Evolutionary conservation across 2,888 invertebrate genomes (phyloP), one percentile per base, ranked within the genome.

Genomic region (Sisyra terminalis): DNA sequence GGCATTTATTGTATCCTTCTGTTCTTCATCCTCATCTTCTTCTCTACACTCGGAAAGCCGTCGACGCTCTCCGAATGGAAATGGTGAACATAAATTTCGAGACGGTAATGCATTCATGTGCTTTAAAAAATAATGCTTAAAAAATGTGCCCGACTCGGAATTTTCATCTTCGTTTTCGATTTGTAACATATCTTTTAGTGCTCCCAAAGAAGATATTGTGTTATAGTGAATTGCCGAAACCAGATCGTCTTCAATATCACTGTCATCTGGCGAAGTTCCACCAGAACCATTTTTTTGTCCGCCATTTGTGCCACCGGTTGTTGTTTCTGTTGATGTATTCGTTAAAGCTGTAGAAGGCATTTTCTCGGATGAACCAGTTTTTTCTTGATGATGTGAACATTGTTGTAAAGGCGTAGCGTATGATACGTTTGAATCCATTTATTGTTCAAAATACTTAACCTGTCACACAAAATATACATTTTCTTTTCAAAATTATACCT

Each of bases 11-110:
- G 37, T 24, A 41, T 53, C 52, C 43, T 51, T 53, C 40, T 55
- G 57, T 39, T 62, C 71, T 49, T 81, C 82, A 42, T 83, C 82
- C 57, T 86, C 85, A 52, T 86, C 86, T 62, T 86, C 86, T 57
- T 86, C 86, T 46, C 80, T 72, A 57, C 86, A 86, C 60, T 86
- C 84, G 3, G 85, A 86, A 48, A 86, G 60, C 10, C 86, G 71
- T 24, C 82, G 66, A 4, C 76, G 66, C 51, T 73, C 74, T 44
- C 66, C 64, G 51, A 69, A 73, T 2, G 69, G 65, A 49, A 71
- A 65, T 30, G 71, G 59, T 38, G 63, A 56, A 6, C 59, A 60
- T 45, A 65, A 65, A 51, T 71, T 70, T 44, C 73, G 66, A 46
- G 75, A 77, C 18, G 80, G 78, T 46, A 79, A 61, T 51, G 74